Base-by-base conservation (phyloP, 2,113 vertebrate genomes). In the Riparia riparia region DNA sequence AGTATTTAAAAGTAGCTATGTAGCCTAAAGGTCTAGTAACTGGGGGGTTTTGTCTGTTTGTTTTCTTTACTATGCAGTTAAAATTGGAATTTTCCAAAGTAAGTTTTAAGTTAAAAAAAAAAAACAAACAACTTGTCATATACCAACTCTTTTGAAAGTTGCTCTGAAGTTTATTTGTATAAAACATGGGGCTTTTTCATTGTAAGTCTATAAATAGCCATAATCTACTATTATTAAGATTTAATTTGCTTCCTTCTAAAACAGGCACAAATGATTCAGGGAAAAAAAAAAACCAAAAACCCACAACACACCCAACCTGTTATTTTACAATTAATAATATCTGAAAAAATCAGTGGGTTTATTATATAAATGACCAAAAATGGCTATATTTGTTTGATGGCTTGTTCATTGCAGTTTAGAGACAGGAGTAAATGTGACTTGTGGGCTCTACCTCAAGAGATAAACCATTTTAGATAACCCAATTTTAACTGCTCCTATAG, bases 381-480 rank as follows among this genome's bases (percentile, higher is more conserved):
- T 14, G 15, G 12, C 82, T 95, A 1, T 95, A 14, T 86, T 96
- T 96, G 57, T 81, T 82, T 92, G 87, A 92, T 90, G 80, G 72
- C 26, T 41, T 89, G 60, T 89, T 64, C 90, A 49, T 80, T 87
- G 42, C 2, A 66, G 69, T 86, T 70, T 94, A 90, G 86, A 90
- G 88, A 81, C 50, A 83, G 93, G 95, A 96, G 47, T 92, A 64
- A 90, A 45, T 77, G 73, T 26, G 66, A 94, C 71, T 91, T 91
- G 96, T 97, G 97, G 97, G 93, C 95, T 96, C 98, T 98, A 97
- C 98, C 97, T 98, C 97, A 98, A 78, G 94, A 97, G 94, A 95
- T 21, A 49, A 76, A 76, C 20, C 14, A 17, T 69, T 82, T 76
- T 47, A 61, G 54, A 69, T 56, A 57, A 94, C 82, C 86, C 71